Conservation (phyloP, 2,113 vertebrate genomes). For the Himantopus leucocephalus region DNA sequence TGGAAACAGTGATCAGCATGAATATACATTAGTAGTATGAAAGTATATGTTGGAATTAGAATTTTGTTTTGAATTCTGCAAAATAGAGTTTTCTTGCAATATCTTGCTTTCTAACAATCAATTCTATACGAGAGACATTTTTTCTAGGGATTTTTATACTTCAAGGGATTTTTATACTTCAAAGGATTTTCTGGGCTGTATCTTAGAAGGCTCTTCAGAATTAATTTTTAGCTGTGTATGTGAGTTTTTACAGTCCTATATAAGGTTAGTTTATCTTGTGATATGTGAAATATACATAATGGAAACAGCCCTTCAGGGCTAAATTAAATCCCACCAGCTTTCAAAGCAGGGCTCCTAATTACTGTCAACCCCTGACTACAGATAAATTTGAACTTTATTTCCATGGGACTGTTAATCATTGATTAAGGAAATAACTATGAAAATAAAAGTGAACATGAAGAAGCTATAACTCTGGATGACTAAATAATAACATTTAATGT, state of each 20-base stretch:
- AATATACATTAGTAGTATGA: background rate
- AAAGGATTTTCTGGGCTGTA: background rate
- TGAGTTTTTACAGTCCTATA: background rate
- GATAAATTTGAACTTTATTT: background rate
- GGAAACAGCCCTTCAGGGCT: background rate
- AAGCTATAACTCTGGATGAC: background rate
- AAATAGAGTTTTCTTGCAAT: accelerated
- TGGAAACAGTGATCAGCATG: background rate
- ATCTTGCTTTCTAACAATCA: background rate
- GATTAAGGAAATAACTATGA: background rate
- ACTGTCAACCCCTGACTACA: background rate
- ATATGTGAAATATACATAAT: background rate
- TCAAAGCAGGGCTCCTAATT: background rate
- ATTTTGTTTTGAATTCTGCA: background rate
- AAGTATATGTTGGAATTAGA: background rate
- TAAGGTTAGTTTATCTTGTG: background rate
- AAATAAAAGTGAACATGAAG: background rate
- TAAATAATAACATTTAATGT: background rate
- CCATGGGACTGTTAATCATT: background rate
- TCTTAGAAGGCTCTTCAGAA: background rate
- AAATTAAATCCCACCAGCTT: background rate
- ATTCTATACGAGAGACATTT: background rate
- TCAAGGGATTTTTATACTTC: background rate
- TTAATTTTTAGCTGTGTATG: background rate
- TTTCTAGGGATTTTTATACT: background rate